Base-by-base conservation (phyloP, 2,888 invertebrate genomes). In the Nezara viridula region DNA sequence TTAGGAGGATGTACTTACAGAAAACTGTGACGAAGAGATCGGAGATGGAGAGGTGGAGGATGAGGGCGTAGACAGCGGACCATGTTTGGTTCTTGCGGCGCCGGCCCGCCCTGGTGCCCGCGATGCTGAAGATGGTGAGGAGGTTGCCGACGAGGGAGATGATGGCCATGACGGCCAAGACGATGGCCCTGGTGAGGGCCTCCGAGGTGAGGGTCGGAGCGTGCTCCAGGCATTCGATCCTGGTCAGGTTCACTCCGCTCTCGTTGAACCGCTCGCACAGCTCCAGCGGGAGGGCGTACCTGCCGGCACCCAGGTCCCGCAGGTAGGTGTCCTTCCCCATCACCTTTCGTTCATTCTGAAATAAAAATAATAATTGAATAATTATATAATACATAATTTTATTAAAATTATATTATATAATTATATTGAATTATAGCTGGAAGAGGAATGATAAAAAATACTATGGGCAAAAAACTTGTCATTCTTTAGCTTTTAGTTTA, bases 31-130 rank as follows among this genome's bases (percentile, higher is more conserved):
- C 97, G 47, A 97, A 93, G 27, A 97, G 94, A 93, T 97, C 97
- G 2, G 97, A 96, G 87, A 97, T 94, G 24, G 97, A 96, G n/a
- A 97, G 93, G 92, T 97, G 97, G 89, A 96, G 95, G 92, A 97
- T 96, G 85, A 97, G 93, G 86, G 96, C 96, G 92, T 97, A 96
- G 91, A 96, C 95, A 52, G 92, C 91, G 47, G 91, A 90, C 90
- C 91, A 90, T 24, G 90, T 89, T 77, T 91, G 91, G 52, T 90
- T 89, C 24, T 91, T 89, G 24, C 91, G 89, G 24, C 91, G 66
- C 37, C 90, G 89, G 90, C 60, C 91, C 90, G 85, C 89, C 66
- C 91, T 90, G 47, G 91, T 90, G 19, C 94, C 94, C 91, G 94
- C 94, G 92, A 97, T 96, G 91, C 96, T 96, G 93, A 95, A 94